Conservation (phyloP, 2,888 invertebrate genomes). For the Harmothoe impar region DNA sequence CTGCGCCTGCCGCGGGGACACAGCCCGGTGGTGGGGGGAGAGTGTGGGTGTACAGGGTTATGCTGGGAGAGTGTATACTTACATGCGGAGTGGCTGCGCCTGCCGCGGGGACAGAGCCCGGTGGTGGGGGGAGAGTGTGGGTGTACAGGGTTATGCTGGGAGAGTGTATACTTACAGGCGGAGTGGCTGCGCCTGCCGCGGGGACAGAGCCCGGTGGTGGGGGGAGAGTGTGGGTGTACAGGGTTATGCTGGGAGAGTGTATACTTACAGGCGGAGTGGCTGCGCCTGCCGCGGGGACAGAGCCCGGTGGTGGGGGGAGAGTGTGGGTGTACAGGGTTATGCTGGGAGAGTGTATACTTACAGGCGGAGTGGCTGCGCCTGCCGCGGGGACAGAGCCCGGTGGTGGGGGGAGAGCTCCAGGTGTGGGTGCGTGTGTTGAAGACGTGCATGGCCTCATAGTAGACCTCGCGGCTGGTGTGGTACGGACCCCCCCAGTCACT, state of each 20-base stretch:
- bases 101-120: background rate
- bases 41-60: background rate
- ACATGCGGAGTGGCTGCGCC: background rate
- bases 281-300: no score
- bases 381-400: conserved; percentile 89
- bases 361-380: conserved; percentile 95
- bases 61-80: background rate
- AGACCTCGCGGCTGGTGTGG: conserved; percentile 88
- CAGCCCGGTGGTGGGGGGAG: background rate
- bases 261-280: background rate
- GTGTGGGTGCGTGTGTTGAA: conserved; percentile 88
- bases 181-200: background rate
- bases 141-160: no score
- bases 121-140: background rate
- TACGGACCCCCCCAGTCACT: conserved; percentile 89
- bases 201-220: no score
- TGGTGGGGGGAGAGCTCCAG: conserved; percentile 87
- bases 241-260: background rate
- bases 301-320: no score
- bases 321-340: no score
- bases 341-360: conserved; percentile 86
- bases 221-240: no score
- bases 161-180: background rate
- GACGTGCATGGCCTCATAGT: conserved; percentile 89
- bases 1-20: background rate